Base-by-base conservation (phyloP, 2,888 invertebrate genomes). In the Meta bourneti region DNA sequence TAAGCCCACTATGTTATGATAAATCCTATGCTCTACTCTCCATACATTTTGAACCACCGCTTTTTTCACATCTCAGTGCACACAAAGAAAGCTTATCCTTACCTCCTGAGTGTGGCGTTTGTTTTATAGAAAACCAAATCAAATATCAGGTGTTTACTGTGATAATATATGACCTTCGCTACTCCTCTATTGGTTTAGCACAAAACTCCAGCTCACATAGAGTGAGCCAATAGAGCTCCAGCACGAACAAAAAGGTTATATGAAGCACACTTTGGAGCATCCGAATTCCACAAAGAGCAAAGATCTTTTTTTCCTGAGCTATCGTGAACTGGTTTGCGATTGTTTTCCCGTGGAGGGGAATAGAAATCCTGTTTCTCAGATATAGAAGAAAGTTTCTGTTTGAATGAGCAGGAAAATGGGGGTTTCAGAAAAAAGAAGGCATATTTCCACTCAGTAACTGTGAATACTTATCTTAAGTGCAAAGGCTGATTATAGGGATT, bases 151-250 rank as follows among this genome's bases (percentile, higher is more conserved):
- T 82, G 72, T 72, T 72, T 70, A 72, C 52, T 72, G 82, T 51
- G 20, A 49, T 72, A 72, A 52, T 72, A 82, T 72, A 82, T 13
- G n/a, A 51, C 16, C 52, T 61, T 52, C 72, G 9, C 71, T 52
- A 70, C 20, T 82, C 82, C n/a, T 0, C 71, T 82, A 82, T 82
- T 82, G 82, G 72, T 82, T 82, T 82, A 82, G 70, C 61, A 6
- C 61, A 48, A 82, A 51, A 7, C 48, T 8, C 54, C 49, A n/a
- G 5, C 61, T 51, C 13, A 0, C 19, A 78, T 52, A 49, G 13
- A n/a, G 19, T 20, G 84, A 84, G n/a, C 74, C 61, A 74, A 84
- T 61, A 48, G 84, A 72, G 71, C 78, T 19, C 49, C 7, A 11
- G 48, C 70, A 34, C 16, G 61, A 83, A 70, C 49, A 49, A 19